A percentile compares a stretch with the other conserved stretches of the same genome.
Conservation (phyloP, 2,113 vertebrate species). For the Leptobrachium ailaonicum region DNA sequence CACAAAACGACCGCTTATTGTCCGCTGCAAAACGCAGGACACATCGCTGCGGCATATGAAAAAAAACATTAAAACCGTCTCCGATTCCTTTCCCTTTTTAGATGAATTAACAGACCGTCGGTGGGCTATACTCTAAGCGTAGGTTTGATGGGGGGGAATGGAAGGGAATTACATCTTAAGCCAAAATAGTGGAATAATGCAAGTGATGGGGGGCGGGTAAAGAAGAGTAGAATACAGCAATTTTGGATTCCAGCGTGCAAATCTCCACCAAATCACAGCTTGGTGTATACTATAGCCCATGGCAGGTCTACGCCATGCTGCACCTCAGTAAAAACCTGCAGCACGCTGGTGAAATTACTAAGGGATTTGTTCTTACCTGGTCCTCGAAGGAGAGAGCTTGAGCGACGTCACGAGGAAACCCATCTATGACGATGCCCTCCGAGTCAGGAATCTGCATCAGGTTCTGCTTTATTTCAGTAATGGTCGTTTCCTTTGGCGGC, state of each 20-base stretch:
- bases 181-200: too few relatives aligned
- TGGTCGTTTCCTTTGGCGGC: conserved; percentile 90
- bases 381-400: conserved; percentile 97
- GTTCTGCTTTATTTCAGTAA: conserved; percentile 97
- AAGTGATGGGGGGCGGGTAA: too few relatives aligned
- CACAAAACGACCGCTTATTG: background rate
- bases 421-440: conserved; percentile 91
- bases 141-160: too few relatives aligned
- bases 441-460: conserved; percentile 97
- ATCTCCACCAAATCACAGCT: too few relatives aligned
- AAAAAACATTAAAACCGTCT: conserved; percentile 5
- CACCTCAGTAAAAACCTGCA: background rate
- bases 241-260: too few relatives aligned
- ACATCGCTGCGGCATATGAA: background rate
- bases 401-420: conserved; percentile 94
- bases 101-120: background rate
- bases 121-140: too few relatives aligned
- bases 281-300: too few relatives aligned
- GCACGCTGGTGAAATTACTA: too few relatives aligned
- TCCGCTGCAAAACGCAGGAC: background rate
- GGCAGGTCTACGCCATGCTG: background rate
- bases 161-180: too few relatives aligned
- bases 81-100: background rate
- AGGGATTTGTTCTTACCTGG: conserved; percentile 77
- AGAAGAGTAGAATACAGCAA: too few relatives aligned